A percentile compares a stretch with the other conserved stretches of the same genome.
phyloP scores from a whole-genome alignment of 2,888 invertebrate genomes.

The Periphyllus acericola region DNA sequence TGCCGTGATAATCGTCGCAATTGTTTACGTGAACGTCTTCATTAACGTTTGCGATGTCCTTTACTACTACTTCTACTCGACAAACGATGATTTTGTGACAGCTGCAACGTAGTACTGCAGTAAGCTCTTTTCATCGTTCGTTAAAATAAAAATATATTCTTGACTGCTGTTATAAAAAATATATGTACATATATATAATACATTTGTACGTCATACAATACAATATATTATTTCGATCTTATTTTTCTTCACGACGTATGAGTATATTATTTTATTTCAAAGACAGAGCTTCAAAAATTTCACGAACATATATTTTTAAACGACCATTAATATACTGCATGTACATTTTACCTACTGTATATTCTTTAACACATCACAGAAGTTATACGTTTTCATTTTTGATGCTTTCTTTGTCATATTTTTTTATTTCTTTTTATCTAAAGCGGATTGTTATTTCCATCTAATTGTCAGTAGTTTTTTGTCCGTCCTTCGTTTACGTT shows the following conservation, averaged over 20 bases:
- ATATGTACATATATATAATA: too few relatives aligned
- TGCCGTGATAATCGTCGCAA: not conserved
- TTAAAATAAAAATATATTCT: conserved; percentile 6
- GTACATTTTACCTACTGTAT: not conserved
- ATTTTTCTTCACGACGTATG: too few relatives aligned
- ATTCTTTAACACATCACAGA: not conserved
- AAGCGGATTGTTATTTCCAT: not conserved
- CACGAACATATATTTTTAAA: not conserved
- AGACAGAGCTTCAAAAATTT: not conserved
- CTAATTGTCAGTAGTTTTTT: not conserved
- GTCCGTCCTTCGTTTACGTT: not conserved
- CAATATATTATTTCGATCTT: too few relatives aligned
- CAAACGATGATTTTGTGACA: conserved; percentile 27
- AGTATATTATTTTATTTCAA: not conserved
- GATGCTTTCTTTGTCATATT: not conserved
- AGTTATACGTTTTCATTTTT: not conserved
- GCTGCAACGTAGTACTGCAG: not conserved
- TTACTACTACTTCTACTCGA: not conserved
- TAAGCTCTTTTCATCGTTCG: conserved; percentile 20
- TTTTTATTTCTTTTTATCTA: not conserved
- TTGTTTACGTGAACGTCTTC: not conserved
- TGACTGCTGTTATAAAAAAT: not conserved
- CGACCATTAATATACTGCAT: not conserved
- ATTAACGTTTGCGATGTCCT: not conserved
- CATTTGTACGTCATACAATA: too few relatives aligned